Evolutionary conservation across 2,113 vertebrate species (phyloP), one percentile per base, ranked within the genome.

Genomic region (Lathamus discolor): DNA sequence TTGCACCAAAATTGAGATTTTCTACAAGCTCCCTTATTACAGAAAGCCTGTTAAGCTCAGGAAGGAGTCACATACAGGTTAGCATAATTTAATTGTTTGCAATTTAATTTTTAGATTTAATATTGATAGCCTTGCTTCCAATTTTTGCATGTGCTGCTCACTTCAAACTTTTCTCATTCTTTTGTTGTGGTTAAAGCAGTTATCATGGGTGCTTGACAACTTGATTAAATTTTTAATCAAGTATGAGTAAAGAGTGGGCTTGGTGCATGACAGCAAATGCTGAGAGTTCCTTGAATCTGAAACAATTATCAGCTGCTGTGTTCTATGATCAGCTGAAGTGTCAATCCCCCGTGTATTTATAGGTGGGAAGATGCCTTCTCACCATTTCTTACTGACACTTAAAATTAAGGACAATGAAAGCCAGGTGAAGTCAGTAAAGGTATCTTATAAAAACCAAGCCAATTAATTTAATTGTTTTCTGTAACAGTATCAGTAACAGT

Each of bases 1-100:
- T 99, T 98, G 98, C 98, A 97, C 99, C 98, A 97, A 99, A 98
- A 98, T 97, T 99, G 97, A 98, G 98, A 97, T 99, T 99, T 98
- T 97, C 98, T 88, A 99, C 98, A 68, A 98, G 96, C 90, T 99
- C 98, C 91, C 96, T 99, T 97, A 99, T 99, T 97, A 98, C 99
- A 67, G 99, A 99, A 98, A 98, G 98, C 96, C 90, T 97, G 69
- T 96, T 98, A 97, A 97, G 87, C 95, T 97, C 97, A 84, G 97
- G 93, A 97, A 98, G 96, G 94, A 98, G 95, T 98, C 98, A 86
- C 89, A 91, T 95, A 96, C 98, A 98, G 98, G 98, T 98, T 97
- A 95, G 97, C 66, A 94, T 92, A 74, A 97, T 93, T 97, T 94
- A 96, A 75, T 96, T 75, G 86, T 96, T 97, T 93, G 86, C 91